Percentiles rank a stretch among this genome's conserved stretches.
Evolutionary conservation across 2,888 invertebrate species (phyloP).

Genomic region (Acholoe squamosa): DNA sequence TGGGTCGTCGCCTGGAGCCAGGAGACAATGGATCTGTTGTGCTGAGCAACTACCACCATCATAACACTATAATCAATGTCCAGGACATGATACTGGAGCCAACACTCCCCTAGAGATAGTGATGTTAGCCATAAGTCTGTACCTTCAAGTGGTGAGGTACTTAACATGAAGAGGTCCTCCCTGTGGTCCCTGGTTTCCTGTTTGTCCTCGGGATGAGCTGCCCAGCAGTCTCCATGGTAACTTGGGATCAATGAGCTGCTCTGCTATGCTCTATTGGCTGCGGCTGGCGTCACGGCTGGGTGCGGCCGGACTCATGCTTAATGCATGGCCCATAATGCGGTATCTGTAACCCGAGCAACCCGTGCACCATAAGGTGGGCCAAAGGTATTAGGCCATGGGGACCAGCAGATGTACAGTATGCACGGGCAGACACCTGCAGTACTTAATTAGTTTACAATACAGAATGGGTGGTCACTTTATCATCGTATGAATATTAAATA

Average conservation of each 20-base stretch:
- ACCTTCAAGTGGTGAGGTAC: no score
- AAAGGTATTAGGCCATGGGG: neutral
- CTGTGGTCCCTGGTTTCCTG: neutral
- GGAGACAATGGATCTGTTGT: conserved; percentile 52
- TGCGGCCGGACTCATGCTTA: conserved; percentile 42
- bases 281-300: neutral
- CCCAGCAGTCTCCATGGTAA: conserved; percentile 10
- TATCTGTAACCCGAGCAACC: neutral
- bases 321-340: conserved; percentile 24
- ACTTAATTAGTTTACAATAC: no score
- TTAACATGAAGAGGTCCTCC: neutral
- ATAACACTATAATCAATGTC: neutral
- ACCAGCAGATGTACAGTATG: neutral
- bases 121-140: no score
- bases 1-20: neutral
- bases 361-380: neutral
- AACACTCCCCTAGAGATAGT: neutral
- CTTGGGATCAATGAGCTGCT: conserved; percentile 35
- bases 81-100: neutral
- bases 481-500: no score
- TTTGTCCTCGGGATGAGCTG: neutral
- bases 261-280: neutral
- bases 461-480: no score
- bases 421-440: no score
- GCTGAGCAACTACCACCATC: neutral